Conservation (phyloP, 1,140 invertebrate genomes). For the Delia radicum region DNA sequence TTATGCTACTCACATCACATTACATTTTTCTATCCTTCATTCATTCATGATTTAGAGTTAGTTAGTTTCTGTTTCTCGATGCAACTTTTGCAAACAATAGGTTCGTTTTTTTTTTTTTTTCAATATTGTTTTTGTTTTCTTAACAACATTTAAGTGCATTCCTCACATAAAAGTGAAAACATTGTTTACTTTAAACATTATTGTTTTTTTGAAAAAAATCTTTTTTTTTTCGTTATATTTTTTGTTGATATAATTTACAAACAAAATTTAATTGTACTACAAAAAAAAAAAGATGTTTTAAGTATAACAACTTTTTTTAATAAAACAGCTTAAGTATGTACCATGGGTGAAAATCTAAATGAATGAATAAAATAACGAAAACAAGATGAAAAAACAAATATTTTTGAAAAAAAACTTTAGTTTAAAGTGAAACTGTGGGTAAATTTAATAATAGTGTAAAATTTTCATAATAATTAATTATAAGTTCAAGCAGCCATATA, state of each 20-base stretch:
- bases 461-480: neutral
- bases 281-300: slow-evolving; percentile 9
- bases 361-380: neutral
- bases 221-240: neutral
- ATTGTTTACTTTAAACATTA: neutral
- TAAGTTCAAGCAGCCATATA: neutral
- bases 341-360: neutral
- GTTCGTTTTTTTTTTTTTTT: neutral
- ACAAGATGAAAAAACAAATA: neutral
- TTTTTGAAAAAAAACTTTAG: neutral
- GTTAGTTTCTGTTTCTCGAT: neutral
- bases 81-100: slow-evolving; percentile 9
- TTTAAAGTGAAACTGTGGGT: slow-evolving; percentile 23
- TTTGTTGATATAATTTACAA: slow-evolving; percentile 13
- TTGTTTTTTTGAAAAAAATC: neutral
- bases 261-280: neutral
- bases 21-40: neutral
- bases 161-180: slow-evolving; percentile 12
- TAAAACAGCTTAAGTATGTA: neutral
- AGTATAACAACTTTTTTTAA: slow-evolving; percentile 6
- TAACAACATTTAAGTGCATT: neutral
- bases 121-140: neutral
- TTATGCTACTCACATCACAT: neutral
- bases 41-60: neutral
- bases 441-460: slow-evolving; percentile 11